Evolutionary conservation across 2,113 vertebrate species (phyloP).

Genomic region (Leucosticte australis): DNA sequence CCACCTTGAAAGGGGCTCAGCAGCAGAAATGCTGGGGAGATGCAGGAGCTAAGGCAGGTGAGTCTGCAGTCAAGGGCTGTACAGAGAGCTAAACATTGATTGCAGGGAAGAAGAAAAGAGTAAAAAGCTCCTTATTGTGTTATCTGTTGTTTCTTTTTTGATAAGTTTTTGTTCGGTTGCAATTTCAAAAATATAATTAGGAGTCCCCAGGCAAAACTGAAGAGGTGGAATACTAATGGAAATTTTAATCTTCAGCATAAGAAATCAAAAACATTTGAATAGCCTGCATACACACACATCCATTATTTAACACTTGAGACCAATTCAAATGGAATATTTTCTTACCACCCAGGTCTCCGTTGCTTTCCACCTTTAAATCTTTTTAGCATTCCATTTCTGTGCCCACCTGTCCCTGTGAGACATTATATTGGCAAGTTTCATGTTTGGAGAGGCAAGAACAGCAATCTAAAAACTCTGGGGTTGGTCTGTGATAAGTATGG

Average conservation of each 20-base stretch:
- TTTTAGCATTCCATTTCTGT: neutral
- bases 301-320: conserved; percentile 58
- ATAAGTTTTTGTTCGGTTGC: conserved; percentile 35
- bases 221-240: conserved; percentile 67
- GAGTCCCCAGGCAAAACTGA: conserved; percentile 58
- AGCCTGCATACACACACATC: conserved; percentile 13
- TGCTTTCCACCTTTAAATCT: neutral
- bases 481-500: neutral
- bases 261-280: conserved; percentile 58
- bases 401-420: neutral
- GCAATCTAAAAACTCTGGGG: neutral
- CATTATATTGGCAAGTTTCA: neutral
- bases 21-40: neutral
- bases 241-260: conserved; percentile 59
- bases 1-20: neutral
- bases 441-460: neutral
- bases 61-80: neutral
- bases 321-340: conserved; percentile 30
- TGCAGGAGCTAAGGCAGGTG: neutral
- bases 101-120: neutral
- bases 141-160: conserved; percentile 23
- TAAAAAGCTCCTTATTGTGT: neutral
- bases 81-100: neutral
- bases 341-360: neutral
- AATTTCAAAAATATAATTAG: conserved; percentile 64